Evolutionary conservation across 2,113 vertebrate genomes (phyloP).

Genomic region (Halichoerus grypus): DNA sequence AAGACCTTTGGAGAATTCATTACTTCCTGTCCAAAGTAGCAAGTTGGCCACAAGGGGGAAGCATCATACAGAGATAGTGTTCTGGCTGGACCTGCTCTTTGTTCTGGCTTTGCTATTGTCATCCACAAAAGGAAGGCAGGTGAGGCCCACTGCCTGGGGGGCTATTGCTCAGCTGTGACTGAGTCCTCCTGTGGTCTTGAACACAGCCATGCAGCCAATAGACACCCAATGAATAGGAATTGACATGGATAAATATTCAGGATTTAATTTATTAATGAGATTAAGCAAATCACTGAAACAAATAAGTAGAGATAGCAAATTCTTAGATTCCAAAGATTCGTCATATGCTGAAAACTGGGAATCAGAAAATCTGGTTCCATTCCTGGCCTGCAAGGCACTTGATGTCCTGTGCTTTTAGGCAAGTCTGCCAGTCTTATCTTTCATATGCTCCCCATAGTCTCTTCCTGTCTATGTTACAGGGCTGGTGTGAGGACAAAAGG

Average conservation of each 20-base stretch:
- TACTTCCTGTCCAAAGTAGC: background rate
- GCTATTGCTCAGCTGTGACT: slow-evolving; percentile 12
- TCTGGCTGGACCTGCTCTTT: slow-evolving; percentile 75
- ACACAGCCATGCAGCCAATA: background rate
- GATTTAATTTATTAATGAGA: slow-evolving; percentile 39
- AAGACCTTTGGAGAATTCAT: background rate
- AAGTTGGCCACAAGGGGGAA: slow-evolving; percentile 88
- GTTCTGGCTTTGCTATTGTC: slow-evolving; percentile 67
- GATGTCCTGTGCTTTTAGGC: background rate
- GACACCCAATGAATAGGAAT: background rate
- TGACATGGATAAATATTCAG: background rate
- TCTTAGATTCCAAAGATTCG: background rate
- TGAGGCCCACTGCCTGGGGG: background rate
- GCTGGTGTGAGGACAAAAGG: background rate
- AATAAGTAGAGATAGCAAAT: background rate
- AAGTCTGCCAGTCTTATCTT: background rate
- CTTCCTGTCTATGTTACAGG: background rate
- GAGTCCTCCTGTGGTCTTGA: background rate
- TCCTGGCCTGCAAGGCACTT: background rate
- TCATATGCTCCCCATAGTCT: accelerated
- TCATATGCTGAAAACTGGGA: background rate
- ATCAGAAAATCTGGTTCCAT: background rate
- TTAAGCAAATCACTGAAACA: background rate
- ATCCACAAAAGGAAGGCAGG: background rate
- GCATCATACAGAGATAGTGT: slow-evolving; percentile 83